phyloP scores from a whole-genome alignment of 2,797 vertebrate genomes.

The Pampus argenteus region DNA sequence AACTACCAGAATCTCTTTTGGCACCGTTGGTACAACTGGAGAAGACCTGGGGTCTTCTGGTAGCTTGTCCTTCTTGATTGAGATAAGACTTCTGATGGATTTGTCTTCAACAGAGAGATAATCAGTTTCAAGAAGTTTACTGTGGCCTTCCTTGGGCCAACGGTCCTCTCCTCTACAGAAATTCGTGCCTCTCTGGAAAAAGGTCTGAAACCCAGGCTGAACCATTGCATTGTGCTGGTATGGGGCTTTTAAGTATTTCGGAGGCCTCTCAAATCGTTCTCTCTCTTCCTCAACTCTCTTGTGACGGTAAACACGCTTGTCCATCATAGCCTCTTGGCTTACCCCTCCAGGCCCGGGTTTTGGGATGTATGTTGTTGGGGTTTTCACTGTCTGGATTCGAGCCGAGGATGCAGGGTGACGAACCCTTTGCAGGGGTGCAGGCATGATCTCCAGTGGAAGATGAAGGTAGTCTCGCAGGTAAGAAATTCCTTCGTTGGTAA shows the following conservation, averaged over 20 bases:
- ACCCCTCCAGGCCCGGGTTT: conserved; percentile 59
- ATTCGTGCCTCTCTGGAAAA: conserved; percentile 12
- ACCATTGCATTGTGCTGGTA: neutral
- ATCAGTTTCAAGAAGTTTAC: conserved; percentile 1
- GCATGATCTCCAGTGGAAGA: conserved; percentile 88
- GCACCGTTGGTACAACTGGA: neutral
- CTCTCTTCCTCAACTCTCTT: conserved; percentile 60
- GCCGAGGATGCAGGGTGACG: conserved; percentile 63
- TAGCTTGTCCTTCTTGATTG: conserved; percentile 9
- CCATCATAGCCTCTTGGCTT: conserved; percentile 44
- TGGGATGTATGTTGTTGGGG: conserved; percentile 69
- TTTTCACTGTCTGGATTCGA: conserved; percentile 58
- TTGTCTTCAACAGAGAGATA: neutral
- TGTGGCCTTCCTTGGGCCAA: neutral
- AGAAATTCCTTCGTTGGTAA: conserved; percentile 86
- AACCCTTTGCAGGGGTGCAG: conserved; percentile 84
- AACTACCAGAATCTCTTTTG: neutral
- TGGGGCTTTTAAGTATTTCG: conserved; percentile 11
- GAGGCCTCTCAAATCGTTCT: conserved; percentile 15
- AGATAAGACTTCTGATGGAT: neutral
- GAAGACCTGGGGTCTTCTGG: neutral
- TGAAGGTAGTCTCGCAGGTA: conserved; percentile 87
- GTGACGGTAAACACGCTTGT: conserved; percentile 76
- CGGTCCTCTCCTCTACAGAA: conserved; percentile 10
- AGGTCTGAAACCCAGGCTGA: conserved; percentile 5